phyloP scores from a whole-genome alignment of 1,140 invertebrate genomes.

The Listronotus oregonensis region DNA sequence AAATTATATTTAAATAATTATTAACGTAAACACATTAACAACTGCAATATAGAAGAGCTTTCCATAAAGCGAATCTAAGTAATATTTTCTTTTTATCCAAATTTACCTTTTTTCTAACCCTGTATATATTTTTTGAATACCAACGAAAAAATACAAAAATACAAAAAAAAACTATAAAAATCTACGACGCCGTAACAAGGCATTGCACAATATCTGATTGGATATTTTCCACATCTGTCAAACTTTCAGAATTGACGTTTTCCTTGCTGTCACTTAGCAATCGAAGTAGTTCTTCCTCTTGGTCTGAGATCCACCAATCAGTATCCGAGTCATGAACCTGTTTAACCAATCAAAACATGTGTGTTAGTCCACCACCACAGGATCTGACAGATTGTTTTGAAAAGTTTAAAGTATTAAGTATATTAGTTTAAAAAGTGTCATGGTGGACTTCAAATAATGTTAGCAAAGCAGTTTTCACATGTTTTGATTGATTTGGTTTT shows the following conservation, averaged over 20 bases:
- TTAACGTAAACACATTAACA: too few species aligned
- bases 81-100: too few species aligned
- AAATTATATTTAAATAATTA: too few species aligned
- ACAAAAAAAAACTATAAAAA: slow-evolving; percentile 13
- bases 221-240: slow-evolving; percentile 56
- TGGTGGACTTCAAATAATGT: slow-evolving; percentile 51
- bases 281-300: slow-evolving; percentile 80
- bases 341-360: slow-evolving; percentile 55
- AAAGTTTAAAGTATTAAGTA: neutral
- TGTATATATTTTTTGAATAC: neutral
- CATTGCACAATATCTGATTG: slow-evolving; percentile 53
- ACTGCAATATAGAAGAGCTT: too few species aligned
- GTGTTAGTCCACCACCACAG: slow-evolving; percentile 21
- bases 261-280: slow-evolving; percentile 60
- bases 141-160: slow-evolving; percentile 7
- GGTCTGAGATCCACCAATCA: slow-evolving; percentile 78
- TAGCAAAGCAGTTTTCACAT: slow-evolving; percentile 40
- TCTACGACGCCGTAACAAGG: slow-evolving; percentile 45
- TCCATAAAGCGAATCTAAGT: too few species aligned
- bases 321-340: slow-evolving; percentile 68
- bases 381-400: neutral
- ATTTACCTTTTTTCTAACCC: neutral
- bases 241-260: slow-evolving; percentile 51
- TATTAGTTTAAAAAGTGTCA: neutral
- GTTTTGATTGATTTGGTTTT: slow-evolving; percentile 43